Conservation (phyloP, 2,797 vertebrate genomes). For the Rhinichthys osculus region DNA sequence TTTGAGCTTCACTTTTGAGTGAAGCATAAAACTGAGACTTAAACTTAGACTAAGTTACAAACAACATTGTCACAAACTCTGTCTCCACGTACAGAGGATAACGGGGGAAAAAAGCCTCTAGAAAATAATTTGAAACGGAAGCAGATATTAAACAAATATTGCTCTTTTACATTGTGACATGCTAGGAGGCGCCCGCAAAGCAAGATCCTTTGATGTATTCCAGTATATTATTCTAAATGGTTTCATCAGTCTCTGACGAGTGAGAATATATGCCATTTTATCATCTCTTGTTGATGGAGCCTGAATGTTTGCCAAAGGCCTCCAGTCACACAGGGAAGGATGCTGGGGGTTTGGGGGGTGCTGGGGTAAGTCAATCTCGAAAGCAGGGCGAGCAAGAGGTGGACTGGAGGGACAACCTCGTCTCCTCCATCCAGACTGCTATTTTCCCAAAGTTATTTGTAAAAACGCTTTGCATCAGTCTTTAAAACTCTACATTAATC, state of each 20-base stretch:
- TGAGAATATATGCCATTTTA: constrained; percentile 79
- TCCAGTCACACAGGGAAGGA: constrained; percentile 72
- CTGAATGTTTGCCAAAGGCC: constrained; percentile 79
- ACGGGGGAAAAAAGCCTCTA: constrained; percentile 33
- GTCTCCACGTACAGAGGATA: constrained; percentile 28
- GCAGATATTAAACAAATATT: constrained; percentile 63
- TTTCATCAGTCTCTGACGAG: constrained; percentile 80
- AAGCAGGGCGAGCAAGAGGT: constrained; percentile 36
- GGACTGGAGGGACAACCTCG: constrained; percentile 47
- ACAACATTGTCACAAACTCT: constrained; percentile 26
- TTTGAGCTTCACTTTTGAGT: constrained; percentile 30
- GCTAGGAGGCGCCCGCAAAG: constrained; percentile 72
- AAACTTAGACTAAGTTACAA: constrained; percentile 9
- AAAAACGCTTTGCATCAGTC: constrained; percentile 81
- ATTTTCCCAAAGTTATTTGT: constrained; percentile 78
- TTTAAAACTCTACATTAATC: constrained; percentile 87
- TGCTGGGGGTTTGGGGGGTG: constrained; percentile 45
- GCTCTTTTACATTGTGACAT: constrained; percentile 66
- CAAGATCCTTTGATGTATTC: constrained; percentile 78
- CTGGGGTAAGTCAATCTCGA: constrained; percentile 60
- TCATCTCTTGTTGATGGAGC: constrained; percentile 78
- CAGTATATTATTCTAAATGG: constrained; percentile 78
- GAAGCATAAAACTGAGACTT: constrained; percentile 6
- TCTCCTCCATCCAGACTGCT: constrained; percentile 59
- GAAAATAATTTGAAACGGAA: constrained; percentile 56